phyloP scores from a whole-genome alignment of 2,888 invertebrate genomes.

The Lithophane socia region DNA sequence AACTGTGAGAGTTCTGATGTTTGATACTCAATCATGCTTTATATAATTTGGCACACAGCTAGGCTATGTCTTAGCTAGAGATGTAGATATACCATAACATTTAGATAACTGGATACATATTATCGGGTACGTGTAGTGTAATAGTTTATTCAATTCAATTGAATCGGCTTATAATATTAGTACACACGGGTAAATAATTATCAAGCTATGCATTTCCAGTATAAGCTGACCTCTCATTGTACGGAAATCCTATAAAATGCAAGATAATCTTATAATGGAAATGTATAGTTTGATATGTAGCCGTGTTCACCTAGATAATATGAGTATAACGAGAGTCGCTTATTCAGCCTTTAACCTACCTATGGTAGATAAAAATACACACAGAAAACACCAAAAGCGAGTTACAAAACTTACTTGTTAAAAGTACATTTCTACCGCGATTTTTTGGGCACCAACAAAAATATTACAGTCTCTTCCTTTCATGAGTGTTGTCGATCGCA shows the following conservation, averaged over 20 bases:
- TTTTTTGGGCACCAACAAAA: neutral
- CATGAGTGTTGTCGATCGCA: neutral
- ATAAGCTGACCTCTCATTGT: too few relatives aligned
- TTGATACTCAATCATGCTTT: neutral
- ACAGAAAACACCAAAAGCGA: constrained; percentile 1
- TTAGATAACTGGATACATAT: neutral
- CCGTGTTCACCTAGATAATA: neutral
- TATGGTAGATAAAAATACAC: neutral
- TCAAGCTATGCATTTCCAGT: too few relatives aligned
- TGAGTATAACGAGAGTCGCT: neutral
- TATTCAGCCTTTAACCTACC: neutral
- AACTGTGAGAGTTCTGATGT: neutral
- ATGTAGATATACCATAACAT: neutral
- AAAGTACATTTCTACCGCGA: neutral
- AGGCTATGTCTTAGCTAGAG: neutral
- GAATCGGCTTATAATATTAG: neutral
- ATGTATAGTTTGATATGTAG: too few relatives aligned
- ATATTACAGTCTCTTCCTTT: neutral
- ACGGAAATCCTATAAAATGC: too few relatives aligned
- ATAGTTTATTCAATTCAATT: neutral
- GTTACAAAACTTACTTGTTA: neutral
- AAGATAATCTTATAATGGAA: too few relatives aligned
- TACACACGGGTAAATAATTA: too few relatives aligned
- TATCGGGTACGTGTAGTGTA: neutral
- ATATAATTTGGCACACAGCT: neutral